Conservation (phyloP, 2,888 invertebrate genomes). For the Fragum fragum region DNA sequence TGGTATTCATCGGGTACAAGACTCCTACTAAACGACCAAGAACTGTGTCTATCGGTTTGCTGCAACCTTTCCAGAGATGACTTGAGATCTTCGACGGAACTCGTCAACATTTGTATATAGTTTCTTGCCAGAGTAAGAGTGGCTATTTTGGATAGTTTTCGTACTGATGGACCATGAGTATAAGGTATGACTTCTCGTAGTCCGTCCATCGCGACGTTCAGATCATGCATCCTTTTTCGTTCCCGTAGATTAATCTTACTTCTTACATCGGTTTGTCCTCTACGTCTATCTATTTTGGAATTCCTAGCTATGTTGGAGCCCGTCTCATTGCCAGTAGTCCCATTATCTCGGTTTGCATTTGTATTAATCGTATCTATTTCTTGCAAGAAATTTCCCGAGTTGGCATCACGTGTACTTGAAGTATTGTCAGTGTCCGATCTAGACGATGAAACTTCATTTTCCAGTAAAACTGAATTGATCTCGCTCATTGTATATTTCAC, state of each 20-base stretch:
- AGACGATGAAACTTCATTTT: not conserved
- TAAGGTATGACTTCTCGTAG: conserved; percentile 83
- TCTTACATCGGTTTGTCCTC: conserved; percentile 35
- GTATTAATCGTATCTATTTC: not conserved
- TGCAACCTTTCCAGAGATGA: conserved; percentile 67
- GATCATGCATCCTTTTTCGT: conserved; percentile 87
- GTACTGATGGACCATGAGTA: conserved; percentile 77
- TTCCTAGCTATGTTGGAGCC: too few species aligned
- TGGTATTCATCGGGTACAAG: not conserved
- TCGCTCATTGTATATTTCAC: too few species aligned
- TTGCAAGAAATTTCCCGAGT: not conserved
- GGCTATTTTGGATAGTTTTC: conserved; percentile 82
- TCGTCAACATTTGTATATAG: conserved; percentile 78
- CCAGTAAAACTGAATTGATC: not conserved
- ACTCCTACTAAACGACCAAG: not conserved
- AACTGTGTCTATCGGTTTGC: not conserved
- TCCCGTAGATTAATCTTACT: conserved; percentile 86
- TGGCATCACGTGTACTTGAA: not conserved
- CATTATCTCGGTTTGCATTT: not conserved
- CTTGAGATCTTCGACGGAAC: conserved; percentile 78
- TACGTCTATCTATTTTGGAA: not conserved
- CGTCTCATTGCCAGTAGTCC: not conserved
- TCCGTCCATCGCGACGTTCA: conserved; percentile 85
- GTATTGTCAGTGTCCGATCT: not conserved
- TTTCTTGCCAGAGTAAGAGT: conserved; percentile 79